Conservation (phyloP, 1,140 invertebrate genomes). For the Drosophila littoralis region DNA sequence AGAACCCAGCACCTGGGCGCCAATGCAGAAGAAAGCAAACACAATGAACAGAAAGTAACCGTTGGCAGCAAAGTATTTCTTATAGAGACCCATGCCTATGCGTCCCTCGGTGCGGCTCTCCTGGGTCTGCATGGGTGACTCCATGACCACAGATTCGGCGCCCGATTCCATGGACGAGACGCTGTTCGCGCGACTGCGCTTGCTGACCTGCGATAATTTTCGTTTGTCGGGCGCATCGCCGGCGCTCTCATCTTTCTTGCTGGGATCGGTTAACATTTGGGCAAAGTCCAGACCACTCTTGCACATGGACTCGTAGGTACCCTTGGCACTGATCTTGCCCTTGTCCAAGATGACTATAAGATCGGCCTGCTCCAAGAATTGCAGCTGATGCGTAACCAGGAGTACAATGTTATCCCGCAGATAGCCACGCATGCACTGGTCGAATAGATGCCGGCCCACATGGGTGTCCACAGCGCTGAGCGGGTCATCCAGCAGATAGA, state of each 20-base stretch:
- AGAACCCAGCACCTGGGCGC: slow-evolving; percentile 88
- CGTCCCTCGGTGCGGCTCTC: slow-evolving; percentile 86
- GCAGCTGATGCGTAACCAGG: slow-evolving; percentile 93
- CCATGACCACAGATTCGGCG: slow-evolving; percentile 87
- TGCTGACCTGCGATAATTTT: slow-evolving; percentile 67
- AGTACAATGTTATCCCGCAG: slow-evolving; percentile 90
- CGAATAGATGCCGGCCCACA: slow-evolving; percentile 89
- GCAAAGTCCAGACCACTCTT: slow-evolving; percentile 88
- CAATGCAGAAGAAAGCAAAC: slow-evolving; percentile 84
- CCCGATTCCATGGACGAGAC: slow-evolving; percentile 85
- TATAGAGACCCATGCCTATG: slow-evolving; percentile 86
- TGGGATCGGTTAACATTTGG: slow-evolving; percentile 86
- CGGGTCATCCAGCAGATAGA: slow-evolving; percentile 94
- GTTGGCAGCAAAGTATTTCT: slow-evolving; percentile 87
- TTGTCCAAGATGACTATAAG: slow-evolving; percentile 88
- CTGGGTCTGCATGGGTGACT: slow-evolving; percentile 84
- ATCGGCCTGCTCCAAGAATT: slow-evolving; percentile 92
- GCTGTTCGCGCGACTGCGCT: slow-evolving; percentile 83
- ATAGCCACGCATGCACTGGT: slow-evolving; percentile 89
- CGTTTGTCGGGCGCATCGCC: slow-evolving; percentile 50
- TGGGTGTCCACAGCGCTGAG: slow-evolving; percentile 91
- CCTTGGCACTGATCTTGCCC: slow-evolving; percentile 86
- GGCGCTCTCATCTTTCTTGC: slow-evolving; percentile 83
- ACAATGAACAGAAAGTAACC: slow-evolving; percentile 84
- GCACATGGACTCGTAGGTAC: slow-evolving; percentile 87